phyloP scores from a whole-genome alignment of 1,140 invertebrate genomes.

The Temnothorax longispinosus region DNA sequence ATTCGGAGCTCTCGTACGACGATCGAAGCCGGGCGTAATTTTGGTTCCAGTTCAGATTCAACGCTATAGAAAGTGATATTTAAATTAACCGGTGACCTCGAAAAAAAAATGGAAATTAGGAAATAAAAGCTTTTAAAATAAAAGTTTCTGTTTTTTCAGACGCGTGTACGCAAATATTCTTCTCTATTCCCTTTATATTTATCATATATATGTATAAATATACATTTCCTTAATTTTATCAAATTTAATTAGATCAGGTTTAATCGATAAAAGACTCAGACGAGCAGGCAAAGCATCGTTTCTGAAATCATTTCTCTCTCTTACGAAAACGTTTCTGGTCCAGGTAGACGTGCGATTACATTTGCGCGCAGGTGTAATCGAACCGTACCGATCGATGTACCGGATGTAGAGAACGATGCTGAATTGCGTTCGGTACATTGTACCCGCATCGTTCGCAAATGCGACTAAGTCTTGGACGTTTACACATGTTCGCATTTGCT shows the following conservation, averaged over 20 bases:
- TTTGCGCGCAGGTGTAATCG: conserved; percentile 60
- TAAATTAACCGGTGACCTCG: conserved; percentile 13
- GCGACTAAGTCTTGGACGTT: conserved; percentile 39
- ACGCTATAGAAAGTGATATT: not conserved
- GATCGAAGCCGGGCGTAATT: conserved; percentile 1
- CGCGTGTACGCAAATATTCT: not conserved
- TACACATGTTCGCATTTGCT: conserved; percentile 51
- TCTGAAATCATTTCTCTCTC: not conserved
- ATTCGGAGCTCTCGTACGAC: not conserved
- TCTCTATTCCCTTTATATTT: not conserved
- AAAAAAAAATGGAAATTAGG: not conserved
- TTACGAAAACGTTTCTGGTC: not conserved
- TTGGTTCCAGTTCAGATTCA: not conserved
- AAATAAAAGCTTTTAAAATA: conserved; percentile 4
- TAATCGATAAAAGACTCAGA: not conserved
- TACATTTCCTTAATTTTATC: not conserved
- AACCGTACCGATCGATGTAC: conserved; percentile 45
- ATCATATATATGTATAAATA: not conserved
- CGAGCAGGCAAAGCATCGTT: not conserved
- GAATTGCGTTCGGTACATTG: conserved; percentile 45
- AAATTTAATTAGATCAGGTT: not conserved
- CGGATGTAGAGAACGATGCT: conserved; percentile 52
- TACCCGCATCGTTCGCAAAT: conserved; percentile 45
- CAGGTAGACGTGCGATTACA: not conserved
- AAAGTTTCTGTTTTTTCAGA: not conserved